Evolutionary conservation across 2,113 vertebrate genomes (phyloP), one percentile per base, ranked within the genome.

Genomic region (Aldabrachelys gigantea): DNA sequence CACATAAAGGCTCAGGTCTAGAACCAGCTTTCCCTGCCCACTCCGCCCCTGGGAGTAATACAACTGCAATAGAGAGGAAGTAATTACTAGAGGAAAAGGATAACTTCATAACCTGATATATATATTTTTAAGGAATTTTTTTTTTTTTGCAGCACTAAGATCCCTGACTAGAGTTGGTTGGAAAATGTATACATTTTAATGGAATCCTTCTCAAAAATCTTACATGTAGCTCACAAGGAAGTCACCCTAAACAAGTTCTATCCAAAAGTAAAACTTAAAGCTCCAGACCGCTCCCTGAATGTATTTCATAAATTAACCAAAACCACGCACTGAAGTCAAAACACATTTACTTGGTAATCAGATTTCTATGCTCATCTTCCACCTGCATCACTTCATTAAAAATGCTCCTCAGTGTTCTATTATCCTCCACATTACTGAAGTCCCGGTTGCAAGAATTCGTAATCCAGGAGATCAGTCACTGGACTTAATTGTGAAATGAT

Each of bases 161-260:
- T 13, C 57, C 57, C 57, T 59, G 27, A 27, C 57, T 59, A 59
- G 27, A 29, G 27, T 1, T 29, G 54, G 57, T 59, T 59, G 57
- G 57, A 59, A 59, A 29, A 29, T 59, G 22, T 24, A 14, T 0
- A 2, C 14, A 3, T 17, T 62, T 6, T 5, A 24, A 62, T 4
- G 5, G 1, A 10, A 22, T 83, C 22, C 6, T n/a, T 50, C 44
- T 35, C 22, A 1, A 8, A 8, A 38, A 72, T 35, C 5, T 17
- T 65, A n/a, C 65, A 72, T 72, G 65, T 35, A 19, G 52, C 21
- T 53, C 87, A 47, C 75, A 52, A 87, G 80, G 56, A 50, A 41
- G 11, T 29, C 44, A 12, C 0, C 17, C 27, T 19, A 3, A 3
- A 85, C 1, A 44, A 1, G 0, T 38, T 6, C 29, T 38, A 35